Evolutionary conservation across 1,140 invertebrate species (phyloP).

Genomic region (Papilio glaucus): DNA sequence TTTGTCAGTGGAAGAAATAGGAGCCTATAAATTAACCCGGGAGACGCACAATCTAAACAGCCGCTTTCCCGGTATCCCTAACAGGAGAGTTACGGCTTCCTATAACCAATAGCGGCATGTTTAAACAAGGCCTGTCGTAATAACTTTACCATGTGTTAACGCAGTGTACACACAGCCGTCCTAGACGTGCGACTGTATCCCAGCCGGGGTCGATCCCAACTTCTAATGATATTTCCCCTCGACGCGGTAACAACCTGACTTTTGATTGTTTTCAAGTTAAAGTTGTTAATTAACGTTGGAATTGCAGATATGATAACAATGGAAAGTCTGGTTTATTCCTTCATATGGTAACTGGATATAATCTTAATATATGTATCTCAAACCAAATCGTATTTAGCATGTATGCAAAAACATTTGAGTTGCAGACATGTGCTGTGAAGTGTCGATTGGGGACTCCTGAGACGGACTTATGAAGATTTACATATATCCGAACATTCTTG

Average conservation of each 20-base stretch:
- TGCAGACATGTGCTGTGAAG: too few species aligned
- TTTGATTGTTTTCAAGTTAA: conserved; percentile 11
- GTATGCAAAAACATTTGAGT: too few species aligned
- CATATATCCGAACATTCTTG: too few species aligned
- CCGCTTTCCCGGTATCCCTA: conserved; percentile 28
- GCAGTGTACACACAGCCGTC: conserved; percentile 1
- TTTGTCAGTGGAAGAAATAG: conserved; percentile 30
- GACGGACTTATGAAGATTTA: too few species aligned
- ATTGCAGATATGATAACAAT: not conserved
- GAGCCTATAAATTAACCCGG: conserved; percentile 23
- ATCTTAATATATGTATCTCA: not conserved
- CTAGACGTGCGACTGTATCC: not conserved
- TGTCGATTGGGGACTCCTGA: too few species aligned
- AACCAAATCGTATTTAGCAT: not conserved
- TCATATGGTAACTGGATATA: too few species aligned
- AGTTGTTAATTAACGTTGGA: not conserved
- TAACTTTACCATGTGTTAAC: conserved; percentile 33
- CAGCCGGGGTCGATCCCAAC: not conserved
- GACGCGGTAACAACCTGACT: not conserved
- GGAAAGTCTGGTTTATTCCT: not conserved
- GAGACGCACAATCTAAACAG: conserved; percentile 33
- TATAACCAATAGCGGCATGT: conserved; percentile 29
- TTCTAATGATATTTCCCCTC: not conserved
- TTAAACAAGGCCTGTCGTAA: conserved; percentile 27
- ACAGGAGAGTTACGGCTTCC: conserved; percentile 37